Evolutionary conservation across 2,888 invertebrate genomes (phyloP).

Genomic region (Pammene aurita): DNA sequence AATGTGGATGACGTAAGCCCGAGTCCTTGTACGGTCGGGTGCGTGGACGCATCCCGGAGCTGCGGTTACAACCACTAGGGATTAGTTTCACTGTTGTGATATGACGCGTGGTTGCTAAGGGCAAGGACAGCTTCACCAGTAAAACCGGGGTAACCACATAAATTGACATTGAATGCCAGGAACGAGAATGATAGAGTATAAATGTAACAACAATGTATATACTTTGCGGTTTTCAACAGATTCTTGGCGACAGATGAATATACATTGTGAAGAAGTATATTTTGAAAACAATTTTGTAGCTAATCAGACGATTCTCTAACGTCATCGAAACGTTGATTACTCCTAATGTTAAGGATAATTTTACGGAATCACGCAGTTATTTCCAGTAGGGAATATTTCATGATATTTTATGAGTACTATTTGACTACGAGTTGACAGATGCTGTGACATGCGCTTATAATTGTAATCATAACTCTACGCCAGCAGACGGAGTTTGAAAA

Average conservation of each 20-base stretch:
- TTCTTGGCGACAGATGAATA: background rate
- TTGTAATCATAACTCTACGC: slow-evolving; percentile 30
- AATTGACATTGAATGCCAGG: slow-evolving; percentile 17
- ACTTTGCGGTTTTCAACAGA: slow-evolving; percentile 10
- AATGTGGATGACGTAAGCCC: slow-evolving; percentile 64
- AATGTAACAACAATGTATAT: slow-evolving; percentile 4
- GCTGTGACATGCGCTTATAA: slow-evolving; percentile 35
- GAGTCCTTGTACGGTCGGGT: slow-evolving; percentile 79
- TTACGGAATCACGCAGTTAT: slow-evolving; percentile 13
- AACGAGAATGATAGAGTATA: slow-evolving; percentile 5
- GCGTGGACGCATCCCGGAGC: slow-evolving; percentile 72
- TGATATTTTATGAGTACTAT: slow-evolving; percentile 22
- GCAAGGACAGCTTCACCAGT: slow-evolving; percentile 51
- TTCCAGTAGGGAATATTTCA: slow-evolving; percentile 18
- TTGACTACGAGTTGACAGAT: slow-evolving; percentile 35
- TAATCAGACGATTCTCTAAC: slow-evolving; percentile 14
- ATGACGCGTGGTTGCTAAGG: slow-evolving; percentile 68
- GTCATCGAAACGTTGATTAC: slow-evolving; percentile 9
- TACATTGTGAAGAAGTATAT: slow-evolving; percentile 6
- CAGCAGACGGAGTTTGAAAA: slow-evolving; percentile 27
- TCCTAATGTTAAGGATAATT: slow-evolving; percentile 20
- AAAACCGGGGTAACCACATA: slow-evolving; percentile 4
- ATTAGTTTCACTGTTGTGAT: slow-evolving; percentile 76
- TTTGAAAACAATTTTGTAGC: slow-evolving; percentile 6
- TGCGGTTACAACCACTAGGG: slow-evolving; percentile 76